phyloP scores from a whole-genome alignment of 2,797 vertebrate genomes.

The Premnoplex brunnescens region DNA sequence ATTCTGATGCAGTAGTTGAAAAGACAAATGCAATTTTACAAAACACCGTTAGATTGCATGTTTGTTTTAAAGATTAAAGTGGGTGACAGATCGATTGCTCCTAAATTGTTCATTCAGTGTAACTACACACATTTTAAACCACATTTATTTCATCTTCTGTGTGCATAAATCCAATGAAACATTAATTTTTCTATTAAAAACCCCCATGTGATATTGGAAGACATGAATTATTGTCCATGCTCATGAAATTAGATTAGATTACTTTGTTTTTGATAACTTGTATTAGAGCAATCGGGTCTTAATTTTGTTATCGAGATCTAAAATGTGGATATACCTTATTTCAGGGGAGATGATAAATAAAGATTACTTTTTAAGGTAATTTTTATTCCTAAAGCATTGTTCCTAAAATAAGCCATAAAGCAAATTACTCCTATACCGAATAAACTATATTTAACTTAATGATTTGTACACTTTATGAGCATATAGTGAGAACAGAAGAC shows the following conservation, averaged over 20 bases:
- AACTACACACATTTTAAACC: slow-evolving; percentile 19
- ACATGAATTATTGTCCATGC: background rate
- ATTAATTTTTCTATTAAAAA: background rate
- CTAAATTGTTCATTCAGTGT: slow-evolving; percentile 1
- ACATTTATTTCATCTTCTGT: background rate
- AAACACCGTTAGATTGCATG: background rate
- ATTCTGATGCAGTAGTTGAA: background rate
- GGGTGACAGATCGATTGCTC: background rate
- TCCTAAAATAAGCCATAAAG: background rate
- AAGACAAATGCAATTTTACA: slow-evolving; percentile 20
- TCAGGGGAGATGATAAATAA: background rate
- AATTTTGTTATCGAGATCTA: background rate
- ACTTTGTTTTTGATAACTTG: background rate
- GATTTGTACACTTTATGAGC: background rate
- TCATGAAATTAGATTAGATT: background rate
- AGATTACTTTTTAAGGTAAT: background rate
- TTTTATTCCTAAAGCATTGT: background rate
- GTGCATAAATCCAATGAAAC: slow-evolving; percentile 23
- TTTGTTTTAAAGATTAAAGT: slow-evolving; percentile 43
- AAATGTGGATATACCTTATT: background rate
- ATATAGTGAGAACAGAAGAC: background rate
- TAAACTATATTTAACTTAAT: slow-evolving; percentile 1
- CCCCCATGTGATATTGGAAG: background rate
- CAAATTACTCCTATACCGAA: background rate
- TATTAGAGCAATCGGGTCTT: background rate